A percentile compares a stretch with the other conserved stretches of the same genome.
These are phyloP conservation scores for Electrophaes corylata DNA, from an alignment of 2,888 invertebrate genomes.

Conservation along the genomic window DNA sequence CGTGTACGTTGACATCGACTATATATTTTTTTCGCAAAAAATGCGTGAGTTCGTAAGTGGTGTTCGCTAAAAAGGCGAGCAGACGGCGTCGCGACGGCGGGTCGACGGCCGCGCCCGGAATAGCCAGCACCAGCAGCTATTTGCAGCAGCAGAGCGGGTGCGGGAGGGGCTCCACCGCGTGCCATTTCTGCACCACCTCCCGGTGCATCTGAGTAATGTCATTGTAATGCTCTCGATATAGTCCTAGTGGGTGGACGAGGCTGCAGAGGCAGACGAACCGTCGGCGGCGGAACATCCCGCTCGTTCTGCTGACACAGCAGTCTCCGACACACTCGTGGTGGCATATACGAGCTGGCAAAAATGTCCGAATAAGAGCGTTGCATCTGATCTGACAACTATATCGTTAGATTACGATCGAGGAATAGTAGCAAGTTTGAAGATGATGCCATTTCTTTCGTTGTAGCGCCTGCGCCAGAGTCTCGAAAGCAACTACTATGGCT, in stretches of 20 bases:
- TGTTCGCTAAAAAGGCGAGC: conserved; percentile 81
- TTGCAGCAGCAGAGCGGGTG: conserved; percentile 75
- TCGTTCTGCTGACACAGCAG: conserved; percentile 36
- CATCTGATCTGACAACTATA: conserved; percentile 1
- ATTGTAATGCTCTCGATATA: conserved; percentile 83
- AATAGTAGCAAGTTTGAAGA: conserved; percentile 38
- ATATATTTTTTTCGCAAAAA: conserved; percentile 76
- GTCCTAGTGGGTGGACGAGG: conserved; percentile 61
- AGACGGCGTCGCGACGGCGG: conserved; percentile 84
- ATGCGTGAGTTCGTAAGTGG: conserved; percentile 72
- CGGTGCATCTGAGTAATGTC: conserved; percentile 84
- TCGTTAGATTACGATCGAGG: conserved; percentile 19
- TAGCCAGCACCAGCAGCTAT: conserved; percentile 81
- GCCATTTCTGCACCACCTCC: conserved; percentile 83
- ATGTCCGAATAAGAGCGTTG: conserved; percentile 42
- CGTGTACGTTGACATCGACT: conserved; percentile 71
- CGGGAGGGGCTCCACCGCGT: conserved; percentile 71
- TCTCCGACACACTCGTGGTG: conserved; percentile 11
- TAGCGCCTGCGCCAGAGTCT: conserved; percentile 36
- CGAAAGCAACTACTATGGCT: conserved; percentile 44
- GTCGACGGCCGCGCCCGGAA: conserved; percentile 83
- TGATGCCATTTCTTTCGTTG: conserved; percentile 40
- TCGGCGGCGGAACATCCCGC: conserved; percentile 47
- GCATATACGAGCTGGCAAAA: conserved; percentile 34
- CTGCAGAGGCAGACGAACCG: conserved; percentile 66